These are phyloP conservation scores for Chironomus tentans DNA, from an alignment of 2,888 invertebrate species.

Conservation along the genomic window DNA sequence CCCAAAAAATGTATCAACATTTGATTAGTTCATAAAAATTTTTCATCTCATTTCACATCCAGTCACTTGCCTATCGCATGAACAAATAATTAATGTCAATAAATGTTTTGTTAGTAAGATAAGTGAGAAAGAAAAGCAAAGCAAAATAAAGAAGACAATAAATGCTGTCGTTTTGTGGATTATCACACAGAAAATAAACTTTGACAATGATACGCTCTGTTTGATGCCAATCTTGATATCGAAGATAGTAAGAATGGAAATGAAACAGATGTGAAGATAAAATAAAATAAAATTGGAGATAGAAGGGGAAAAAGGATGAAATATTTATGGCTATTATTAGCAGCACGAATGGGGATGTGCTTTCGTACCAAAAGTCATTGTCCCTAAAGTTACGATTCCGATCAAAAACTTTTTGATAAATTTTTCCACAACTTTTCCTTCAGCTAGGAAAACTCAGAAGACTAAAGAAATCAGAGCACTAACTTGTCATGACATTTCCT, in stretches of 20 bases:
- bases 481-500: no score
- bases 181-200: constrained; percentile 19
- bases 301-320: neutral
- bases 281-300: neutral
- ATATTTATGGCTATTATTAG: neutral
- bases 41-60: no score
- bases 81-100: no score
- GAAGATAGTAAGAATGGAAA: neutral
- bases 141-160: neutral
- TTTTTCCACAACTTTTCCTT: no score
- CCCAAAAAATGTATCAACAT: no score
- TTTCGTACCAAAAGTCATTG: neutral
- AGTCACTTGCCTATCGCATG: no score
- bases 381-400: no score
- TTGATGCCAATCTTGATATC: neutral
- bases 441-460: no score
- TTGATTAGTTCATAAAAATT: no score
- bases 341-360: neutral
- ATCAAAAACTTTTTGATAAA: no score
- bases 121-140: neutral
- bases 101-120: no score
- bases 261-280: constrained; percentile 7
- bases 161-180: constrained; percentile 11
- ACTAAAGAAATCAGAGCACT: no score
- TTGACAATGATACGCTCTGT: constrained; percentile 16